phyloP scores from a whole-genome alignment of 2,888 invertebrate species.

The Cepaea hortensis region DNA sequence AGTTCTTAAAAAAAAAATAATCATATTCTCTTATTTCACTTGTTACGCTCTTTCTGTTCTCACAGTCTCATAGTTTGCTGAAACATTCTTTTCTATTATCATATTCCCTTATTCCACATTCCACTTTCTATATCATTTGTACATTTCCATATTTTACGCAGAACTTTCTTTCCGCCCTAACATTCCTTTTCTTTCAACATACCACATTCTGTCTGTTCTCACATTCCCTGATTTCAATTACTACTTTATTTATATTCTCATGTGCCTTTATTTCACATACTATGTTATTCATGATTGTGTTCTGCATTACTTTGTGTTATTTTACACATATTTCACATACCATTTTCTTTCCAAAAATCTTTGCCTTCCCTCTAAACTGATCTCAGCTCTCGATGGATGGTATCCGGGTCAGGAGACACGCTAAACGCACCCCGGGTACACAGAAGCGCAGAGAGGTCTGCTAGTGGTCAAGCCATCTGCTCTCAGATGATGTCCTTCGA shows the following conservation, averaged over 20 bases:
- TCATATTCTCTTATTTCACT: background rate
- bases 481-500: conserved; percentile 67
- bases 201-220: background rate
- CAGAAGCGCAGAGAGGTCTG: conserved; percentile 62
- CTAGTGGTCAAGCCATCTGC: conserved; percentile 58
- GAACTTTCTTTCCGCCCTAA: background rate
- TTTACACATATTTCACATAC: background rate
- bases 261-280: background rate
- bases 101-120: background rate
- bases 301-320: background rate
- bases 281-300: background rate
- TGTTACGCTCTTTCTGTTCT: too few species aligned
- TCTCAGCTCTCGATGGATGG: conserved; percentile 68
- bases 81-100: background rate
- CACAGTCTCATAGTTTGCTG: too few species aligned
- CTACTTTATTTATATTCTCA: background rate
- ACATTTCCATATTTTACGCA: too few species aligned
- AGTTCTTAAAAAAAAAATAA: background rate
- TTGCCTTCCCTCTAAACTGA: background rate
- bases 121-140: background rate
- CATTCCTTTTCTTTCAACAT: background rate
- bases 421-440: conserved; percentile 53
- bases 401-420: conserved; percentile 63
- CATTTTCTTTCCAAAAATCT: background rate
- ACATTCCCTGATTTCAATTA: background rate